phyloP scores from a whole-genome alignment of 2,888 invertebrate species.

The Cordilura impudica region DNA sequence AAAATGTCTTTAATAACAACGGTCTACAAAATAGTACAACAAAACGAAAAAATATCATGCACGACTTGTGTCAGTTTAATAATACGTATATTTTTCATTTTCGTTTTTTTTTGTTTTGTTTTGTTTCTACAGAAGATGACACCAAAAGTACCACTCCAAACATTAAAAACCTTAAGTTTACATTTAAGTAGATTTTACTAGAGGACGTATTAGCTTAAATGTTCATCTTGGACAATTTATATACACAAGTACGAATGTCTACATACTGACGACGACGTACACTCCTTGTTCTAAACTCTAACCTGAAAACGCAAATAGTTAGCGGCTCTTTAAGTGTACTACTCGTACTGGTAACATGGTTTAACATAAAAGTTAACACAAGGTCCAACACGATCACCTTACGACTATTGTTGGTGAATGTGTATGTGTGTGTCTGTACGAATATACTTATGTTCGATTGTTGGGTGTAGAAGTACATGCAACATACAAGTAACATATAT shows the following conservation, averaged over 20 bases:
- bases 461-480: slow-evolving; percentile 28
- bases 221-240: slow-evolving; percentile 47
- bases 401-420: not conserved
- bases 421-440: not conserved
- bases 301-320: slow-evolving; percentile 60
- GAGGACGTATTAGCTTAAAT: slow-evolving; percentile 47
- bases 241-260: slow-evolving; percentile 5
- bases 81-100: slow-evolving; percentile 52
- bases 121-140: slow-evolving; percentile 53
- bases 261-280: slow-evolving; percentile 14
- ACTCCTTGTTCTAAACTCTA: slow-evolving; percentile 61
- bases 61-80: slow-evolving; percentile 64
- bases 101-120: not conserved
- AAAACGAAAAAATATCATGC: slow-evolving; percentile 54
- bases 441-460: not conserved
- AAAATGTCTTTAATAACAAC: slow-evolving; percentile 57
- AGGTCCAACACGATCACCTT: slow-evolving; percentile 59
- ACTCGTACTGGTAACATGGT: slow-evolving; percentile 43
- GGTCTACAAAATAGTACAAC: slow-evolving; percentile 51
- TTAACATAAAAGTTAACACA: slow-evolving; percentile 61
- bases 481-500: slow-evolving; percentile 30
- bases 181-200: not conserved
- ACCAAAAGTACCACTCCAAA: slow-evolving; percentile 57
- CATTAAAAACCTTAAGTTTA: slow-evolving; percentile 51
- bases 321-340: slow-evolving; percentile 47